Evolutionary conservation across 2,797 vertebrate genomes (phyloP), one percentile per base, ranked within the genome.

Genomic region (Sylvia borin): DNA sequence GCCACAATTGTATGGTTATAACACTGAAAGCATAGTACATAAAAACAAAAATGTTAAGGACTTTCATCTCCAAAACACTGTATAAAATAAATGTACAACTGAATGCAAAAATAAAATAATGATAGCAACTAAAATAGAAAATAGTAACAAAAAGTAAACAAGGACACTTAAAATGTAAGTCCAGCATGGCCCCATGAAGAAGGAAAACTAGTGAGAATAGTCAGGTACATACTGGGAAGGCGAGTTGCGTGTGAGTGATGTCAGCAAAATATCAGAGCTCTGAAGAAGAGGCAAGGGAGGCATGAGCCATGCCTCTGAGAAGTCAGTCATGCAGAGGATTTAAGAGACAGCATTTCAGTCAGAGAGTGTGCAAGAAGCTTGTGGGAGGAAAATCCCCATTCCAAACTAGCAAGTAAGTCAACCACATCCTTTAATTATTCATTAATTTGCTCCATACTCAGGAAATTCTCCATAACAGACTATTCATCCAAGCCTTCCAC

Each of bases 21-120:
- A 97, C 97, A 98, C 97, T 98, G 97, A 97, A 97, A 97, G 96
- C 93, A 98, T 90, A 98, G 97, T 97, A 98, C 97, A 98, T 96
- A 97, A 97, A 97, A 97, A 97, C 97, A 94, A 96, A 98, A 96
- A 97, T 4, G 90, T 97, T 95, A 96, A 97, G 77, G 93, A 97
- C 71, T 94, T 95, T 95, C n/a, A 95, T 92, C 77, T 95, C 67
- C 50, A 82, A 85, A 94, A 90, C 51, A 74, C 21, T 67, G 36
- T 40, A 80, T 45, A 96, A 97, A 93, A 87, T 96, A 96, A 97
- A 96, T 45, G 62, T 57, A 90, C 29, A 93, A 86, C 57, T 90
- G 82, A 97, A 65, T 67, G 65, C 78, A 97, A 85, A 98, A 97
- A 95, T 93, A 93, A 97, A 96, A 91, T 83, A 75, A 73, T 91